phyloP scores from a whole-genome alignment of 2,888 invertebrate genomes.

The Sericinus montela region DNA sequence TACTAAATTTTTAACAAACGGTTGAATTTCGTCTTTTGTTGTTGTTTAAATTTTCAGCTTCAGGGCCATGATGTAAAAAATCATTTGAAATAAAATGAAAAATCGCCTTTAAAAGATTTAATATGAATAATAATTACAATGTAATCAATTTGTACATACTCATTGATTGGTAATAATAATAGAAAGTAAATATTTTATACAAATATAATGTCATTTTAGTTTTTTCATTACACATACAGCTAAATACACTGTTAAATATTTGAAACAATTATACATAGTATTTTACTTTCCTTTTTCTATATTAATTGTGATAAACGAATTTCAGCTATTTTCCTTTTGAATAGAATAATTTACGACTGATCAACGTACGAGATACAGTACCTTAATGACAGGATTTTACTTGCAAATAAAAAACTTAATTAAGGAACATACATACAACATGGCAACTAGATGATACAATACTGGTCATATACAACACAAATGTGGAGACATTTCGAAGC shows the following conservation, averaged over 20 bases:
- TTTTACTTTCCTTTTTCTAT: constrained; percentile 2
- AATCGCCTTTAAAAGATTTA: constrained; percentile 64
- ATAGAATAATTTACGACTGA: not conserved
- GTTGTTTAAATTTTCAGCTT: no score
- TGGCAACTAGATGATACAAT: constrained; percentile 8
- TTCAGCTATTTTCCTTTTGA: constrained; percentile 4
- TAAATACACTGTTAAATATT: constrained; percentile 47
- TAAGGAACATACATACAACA: constrained; percentile 60
- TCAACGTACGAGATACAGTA: constrained; percentile 39
- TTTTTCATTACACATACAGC: constrained; percentile 58
- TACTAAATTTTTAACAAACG: no score
- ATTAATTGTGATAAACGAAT: not conserved
- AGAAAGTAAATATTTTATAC: constrained; percentile 74
- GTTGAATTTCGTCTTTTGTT: no score
- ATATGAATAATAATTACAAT: constrained; percentile 74
- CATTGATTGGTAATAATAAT: constrained; percentile 68
- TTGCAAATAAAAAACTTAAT: constrained; percentile 68
- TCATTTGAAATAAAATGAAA: not conserved
- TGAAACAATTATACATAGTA: constrained; percentile 53
- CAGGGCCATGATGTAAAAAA: no score
- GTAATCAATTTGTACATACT: constrained; percentile 72
- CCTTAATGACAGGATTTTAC: constrained; percentile 70
- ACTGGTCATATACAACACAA: not conserved
- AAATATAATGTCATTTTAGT: constrained; percentile 73
- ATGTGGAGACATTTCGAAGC: not conserved